Evolutionary conservation across 2,797 vertebrate species (phyloP).

Genomic region (Chrysocyon brachyurus): DNA sequence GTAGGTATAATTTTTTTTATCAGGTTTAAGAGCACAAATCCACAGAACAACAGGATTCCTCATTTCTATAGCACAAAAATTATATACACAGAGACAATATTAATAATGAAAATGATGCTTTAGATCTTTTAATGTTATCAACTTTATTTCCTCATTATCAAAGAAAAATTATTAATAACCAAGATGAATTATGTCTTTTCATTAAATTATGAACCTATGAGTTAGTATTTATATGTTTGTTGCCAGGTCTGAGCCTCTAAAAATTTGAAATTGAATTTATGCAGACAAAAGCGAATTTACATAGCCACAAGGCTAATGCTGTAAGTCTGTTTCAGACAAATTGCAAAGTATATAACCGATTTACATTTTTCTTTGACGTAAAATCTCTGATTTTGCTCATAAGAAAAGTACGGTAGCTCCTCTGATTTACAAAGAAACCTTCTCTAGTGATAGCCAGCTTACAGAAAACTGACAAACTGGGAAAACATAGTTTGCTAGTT

Average conservation of each 20-base stretch:
- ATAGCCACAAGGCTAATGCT: background rate
- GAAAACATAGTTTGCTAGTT: background rate
- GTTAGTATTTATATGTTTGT: background rate
- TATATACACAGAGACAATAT: background rate
- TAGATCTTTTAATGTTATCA: background rate
- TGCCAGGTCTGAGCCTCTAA: slow-evolving; percentile 4
- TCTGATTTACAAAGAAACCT: slow-evolving; percentile 44
- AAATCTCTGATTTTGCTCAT: slow-evolving; percentile 60
- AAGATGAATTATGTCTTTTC: background rate
- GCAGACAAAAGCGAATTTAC: slow-evolving; percentile 6
- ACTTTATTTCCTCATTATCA: background rate
- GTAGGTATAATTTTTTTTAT: background rate
- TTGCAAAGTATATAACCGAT: slow-evolving; percentile 38
- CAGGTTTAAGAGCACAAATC: background rate
- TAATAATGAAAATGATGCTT: background rate
- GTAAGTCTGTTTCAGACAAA: slow-evolving; percentile 45
- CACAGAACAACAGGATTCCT: background rate
- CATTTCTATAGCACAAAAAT: background rate
- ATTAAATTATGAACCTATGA: background rate
- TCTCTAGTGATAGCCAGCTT: background rate
- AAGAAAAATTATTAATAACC: background rate
- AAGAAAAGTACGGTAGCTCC: slow-evolving; percentile 25
- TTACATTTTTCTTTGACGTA: slow-evolving; percentile 54
- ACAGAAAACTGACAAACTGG: background rate
- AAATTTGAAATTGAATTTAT: slow-evolving; percentile 38